Evolutionary conservation across 92 coral and sea anemone species (phyloP).

Genomic region (Hydrozoanthus gracilis): DNA sequence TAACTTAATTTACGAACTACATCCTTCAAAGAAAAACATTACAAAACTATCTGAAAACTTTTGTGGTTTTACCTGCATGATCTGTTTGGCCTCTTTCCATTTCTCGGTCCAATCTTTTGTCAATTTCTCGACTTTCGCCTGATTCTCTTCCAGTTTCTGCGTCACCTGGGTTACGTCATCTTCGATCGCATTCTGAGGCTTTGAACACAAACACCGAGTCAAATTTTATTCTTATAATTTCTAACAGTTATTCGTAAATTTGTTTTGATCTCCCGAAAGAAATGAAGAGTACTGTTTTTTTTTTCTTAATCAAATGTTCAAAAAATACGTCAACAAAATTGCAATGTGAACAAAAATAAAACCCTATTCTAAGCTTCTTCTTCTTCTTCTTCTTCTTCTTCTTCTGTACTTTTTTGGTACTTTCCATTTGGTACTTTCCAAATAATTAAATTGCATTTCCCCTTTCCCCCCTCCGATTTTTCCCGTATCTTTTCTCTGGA

Average conservation of each 20-base stretch:
- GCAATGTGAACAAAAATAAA: too few species aligned
- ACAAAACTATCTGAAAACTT: neutral
- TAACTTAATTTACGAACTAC: neutral
- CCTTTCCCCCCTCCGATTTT: too few species aligned
- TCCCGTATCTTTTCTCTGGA: too few species aligned
- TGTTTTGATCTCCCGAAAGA: neutral
- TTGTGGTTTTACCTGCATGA: constrained; percentile 75
- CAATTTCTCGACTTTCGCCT: constrained; percentile 88
- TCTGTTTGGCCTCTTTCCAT: constrained; percentile 93
- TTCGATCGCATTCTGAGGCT: constrained; percentile 34
- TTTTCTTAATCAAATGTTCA: too few species aligned
- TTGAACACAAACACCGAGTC: neutral
- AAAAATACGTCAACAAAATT: too few species aligned
- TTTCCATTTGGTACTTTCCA: too few species aligned
- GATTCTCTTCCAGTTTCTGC: constrained; percentile 84
- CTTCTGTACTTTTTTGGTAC: too few species aligned
- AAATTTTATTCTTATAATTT: neutral
- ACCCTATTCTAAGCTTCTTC: too few species aligned
- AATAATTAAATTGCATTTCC: too few species aligned
- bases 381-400: too few species aligned
- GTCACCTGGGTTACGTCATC: constrained; percentile 75
- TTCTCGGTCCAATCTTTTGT: constrained; percentile 97
- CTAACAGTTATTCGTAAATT: too few species aligned
- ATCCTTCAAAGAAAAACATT: neutral
- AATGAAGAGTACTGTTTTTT: too few species aligned